Evolutionary conservation across 35 echinoderm and acorn worm genomes (phyloP).

Genomic region (Apostichopus japonicus): DNA sequence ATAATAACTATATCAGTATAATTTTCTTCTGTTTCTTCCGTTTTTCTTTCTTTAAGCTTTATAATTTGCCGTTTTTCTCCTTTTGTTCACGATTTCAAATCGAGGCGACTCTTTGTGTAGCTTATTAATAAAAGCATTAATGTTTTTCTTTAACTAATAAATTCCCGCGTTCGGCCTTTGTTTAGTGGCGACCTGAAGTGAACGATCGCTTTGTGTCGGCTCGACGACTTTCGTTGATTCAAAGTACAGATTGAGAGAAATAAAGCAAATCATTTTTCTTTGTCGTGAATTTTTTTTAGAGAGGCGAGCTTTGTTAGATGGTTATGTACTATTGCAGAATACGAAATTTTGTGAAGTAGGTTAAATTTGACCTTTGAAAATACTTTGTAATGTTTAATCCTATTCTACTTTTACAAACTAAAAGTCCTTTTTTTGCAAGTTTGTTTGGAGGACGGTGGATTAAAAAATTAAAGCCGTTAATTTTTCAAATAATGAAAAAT

Average conservation of each 20-base stretch:
- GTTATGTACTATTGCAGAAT: too few relatives aligned
- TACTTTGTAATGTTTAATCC: too few relatives aligned
- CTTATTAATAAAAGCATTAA: conserved; percentile 48
- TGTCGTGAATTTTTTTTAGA: not conserved
- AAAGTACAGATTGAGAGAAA: conserved; percentile 5
- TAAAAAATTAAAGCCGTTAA: too few relatives aligned
- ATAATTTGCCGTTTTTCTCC: not conserved
- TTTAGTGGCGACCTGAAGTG: conserved; percentile 9
- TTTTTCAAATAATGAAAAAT: too few relatives aligned
- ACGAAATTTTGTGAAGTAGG: too few relatives aligned
- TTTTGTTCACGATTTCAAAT: conserved; percentile 8
- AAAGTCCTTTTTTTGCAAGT: too few relatives aligned
- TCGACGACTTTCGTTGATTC: conserved; percentile 17
- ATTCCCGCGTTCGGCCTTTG: conserved; percentile 46
- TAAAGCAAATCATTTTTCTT: not conserved
- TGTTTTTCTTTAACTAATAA: conserved; percentile 48
- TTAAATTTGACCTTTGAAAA: too few relatives aligned
- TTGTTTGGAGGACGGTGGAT: too few relatives aligned
- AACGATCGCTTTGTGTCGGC: conserved; percentile 38
- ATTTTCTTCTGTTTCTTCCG: not conserved
- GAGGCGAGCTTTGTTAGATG: not conserved
- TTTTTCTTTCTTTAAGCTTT: not conserved
- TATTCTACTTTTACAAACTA: too few relatives aligned
- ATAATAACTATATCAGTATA: not conserved
- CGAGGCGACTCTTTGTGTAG: conserved; percentile 13